These are phyloP conservation scores for Rousettus leschenaultii DNA, from an alignment of 2,113 vertebrate species.

Conservation along the genomic window DNA sequence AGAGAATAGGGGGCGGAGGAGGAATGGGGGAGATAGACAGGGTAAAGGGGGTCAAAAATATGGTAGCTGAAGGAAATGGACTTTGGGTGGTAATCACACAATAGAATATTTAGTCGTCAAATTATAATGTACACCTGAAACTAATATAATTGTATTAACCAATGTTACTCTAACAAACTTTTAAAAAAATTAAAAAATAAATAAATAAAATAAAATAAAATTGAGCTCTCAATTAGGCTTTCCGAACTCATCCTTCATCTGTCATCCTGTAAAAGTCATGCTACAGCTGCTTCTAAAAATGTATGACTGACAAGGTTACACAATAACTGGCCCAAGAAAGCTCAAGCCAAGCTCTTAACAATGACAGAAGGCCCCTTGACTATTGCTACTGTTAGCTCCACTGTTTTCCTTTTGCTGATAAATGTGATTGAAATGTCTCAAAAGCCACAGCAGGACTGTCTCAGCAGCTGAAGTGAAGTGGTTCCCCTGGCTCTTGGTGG, in stretches of 20 bases:
- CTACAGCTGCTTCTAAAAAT: neutral
- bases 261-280: neutral
- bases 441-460: neutral
- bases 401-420: neutral
- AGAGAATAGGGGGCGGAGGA: no score
- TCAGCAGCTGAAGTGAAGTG: neutral
- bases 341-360: neutral
- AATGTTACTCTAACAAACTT: no score
- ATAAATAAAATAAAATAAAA: neutral
- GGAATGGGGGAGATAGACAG: no score
- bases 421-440: conserved; percentile 2
- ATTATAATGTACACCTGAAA: no score
- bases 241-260: neutral
- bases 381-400: neutral
- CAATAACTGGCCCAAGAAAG: conserved; percentile 34
- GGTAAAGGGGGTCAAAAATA: no score
- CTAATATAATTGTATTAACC: no score
- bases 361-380: neutral
- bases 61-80: no score
- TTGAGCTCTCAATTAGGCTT: neutral
- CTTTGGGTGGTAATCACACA: no score
- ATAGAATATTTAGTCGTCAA: no score
- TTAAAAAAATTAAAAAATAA: no score
- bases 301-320: conserved; percentile 34
- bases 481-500: neutral